Evolutionary conservation across 1,140 invertebrate species (phyloP), one percentile per base, ranked within the genome.

Genomic region (Schlechtendalia chinensis): DNA sequence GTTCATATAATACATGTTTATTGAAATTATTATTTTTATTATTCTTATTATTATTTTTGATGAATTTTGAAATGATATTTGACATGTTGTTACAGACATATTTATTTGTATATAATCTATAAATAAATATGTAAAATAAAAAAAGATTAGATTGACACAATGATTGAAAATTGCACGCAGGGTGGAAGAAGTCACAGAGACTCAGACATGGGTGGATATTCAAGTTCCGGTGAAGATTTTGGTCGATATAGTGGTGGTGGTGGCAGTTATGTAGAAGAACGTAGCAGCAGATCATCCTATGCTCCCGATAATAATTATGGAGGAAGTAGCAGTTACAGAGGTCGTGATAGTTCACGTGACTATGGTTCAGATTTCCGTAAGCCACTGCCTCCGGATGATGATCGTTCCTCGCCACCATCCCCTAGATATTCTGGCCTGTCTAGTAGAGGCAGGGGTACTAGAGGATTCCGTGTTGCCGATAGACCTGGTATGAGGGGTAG

Each of bases 81-180:
- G 17, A 54, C 27, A 71, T 72, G n/a, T n/a, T 65, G 17, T 54
- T 54, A 54, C 24, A 72, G 17, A 29, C 69, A 72, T 39, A 39
- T 72, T 2, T 72, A 29, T 29, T 54, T 19, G 29, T 71, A 54
- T 72, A 72, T 53, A 67, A 6, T 10, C 11, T 47, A 47, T 53
- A 16, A 29, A 45, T 77, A 58, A 58, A 45, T 47, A 47, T 77
- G 27, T 77, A 59, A 59, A 77, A 59, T 59, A 59, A 77, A 77
- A 77, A 77, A 45, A 58, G 56, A 77, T 58, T 14, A 59, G 39
- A 61, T 47, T 79, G 75, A 79, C 56, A 79, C 58, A 79, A 50
- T 79, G 56, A 79, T 79, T 79, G 58, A 79, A 79, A 79, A 79
- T 79, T 79, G 75, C 75, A 79, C 75, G 75, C 75, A 79, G 75